Evolutionary conservation across 2,113 vertebrate species (phyloP).

Genomic region (Lophotis ruficrista): DNA sequence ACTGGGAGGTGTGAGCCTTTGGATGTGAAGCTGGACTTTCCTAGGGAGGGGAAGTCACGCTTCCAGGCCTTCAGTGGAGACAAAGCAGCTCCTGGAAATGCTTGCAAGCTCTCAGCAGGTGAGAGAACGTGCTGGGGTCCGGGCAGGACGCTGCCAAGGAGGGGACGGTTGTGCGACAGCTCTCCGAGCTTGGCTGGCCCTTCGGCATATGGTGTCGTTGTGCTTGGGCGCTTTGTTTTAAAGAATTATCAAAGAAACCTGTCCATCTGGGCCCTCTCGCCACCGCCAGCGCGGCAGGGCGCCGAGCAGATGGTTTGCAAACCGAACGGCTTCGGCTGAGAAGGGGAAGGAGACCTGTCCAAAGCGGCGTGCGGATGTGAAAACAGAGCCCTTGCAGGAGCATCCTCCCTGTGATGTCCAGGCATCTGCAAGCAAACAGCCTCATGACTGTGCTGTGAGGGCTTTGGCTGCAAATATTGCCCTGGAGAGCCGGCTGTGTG

Average conservation of each 20-base stretch:
- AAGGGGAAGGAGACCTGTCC: constrained; percentile 13
- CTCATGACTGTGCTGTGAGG: rapidly evolving
- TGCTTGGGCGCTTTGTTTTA: constrained; percentile 56
- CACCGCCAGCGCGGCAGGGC: not conserved
- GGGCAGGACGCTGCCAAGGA: not conserved
- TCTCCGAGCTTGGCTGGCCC: not conserved
- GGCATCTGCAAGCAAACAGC: not conserved
- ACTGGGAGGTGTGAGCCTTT: not conserved
- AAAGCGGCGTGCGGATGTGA: not conserved
- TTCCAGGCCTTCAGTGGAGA: not conserved
- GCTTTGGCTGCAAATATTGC: not conserved
- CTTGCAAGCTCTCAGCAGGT: not conserved
- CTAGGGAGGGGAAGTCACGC: not conserved
- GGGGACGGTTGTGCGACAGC: not conserved
- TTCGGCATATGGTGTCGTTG: constrained; percentile 54
- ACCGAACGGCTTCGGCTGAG: constrained; percentile 10
- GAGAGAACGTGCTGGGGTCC: not conserved
- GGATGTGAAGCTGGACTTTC: not conserved
- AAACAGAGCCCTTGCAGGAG: not conserved
- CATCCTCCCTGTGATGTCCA: rapidly evolving
- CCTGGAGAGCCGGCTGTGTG: not conserved
- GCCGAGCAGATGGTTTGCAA: constrained; percentile 72
- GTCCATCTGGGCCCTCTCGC: constrained; percentile 66
- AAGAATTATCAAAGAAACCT: constrained; percentile 71
- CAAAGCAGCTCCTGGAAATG: not conserved